Evolutionary conservation across 2,888 invertebrate genomes (phyloP).

Genomic region (Rambutsinella grinnellia): DNA sequence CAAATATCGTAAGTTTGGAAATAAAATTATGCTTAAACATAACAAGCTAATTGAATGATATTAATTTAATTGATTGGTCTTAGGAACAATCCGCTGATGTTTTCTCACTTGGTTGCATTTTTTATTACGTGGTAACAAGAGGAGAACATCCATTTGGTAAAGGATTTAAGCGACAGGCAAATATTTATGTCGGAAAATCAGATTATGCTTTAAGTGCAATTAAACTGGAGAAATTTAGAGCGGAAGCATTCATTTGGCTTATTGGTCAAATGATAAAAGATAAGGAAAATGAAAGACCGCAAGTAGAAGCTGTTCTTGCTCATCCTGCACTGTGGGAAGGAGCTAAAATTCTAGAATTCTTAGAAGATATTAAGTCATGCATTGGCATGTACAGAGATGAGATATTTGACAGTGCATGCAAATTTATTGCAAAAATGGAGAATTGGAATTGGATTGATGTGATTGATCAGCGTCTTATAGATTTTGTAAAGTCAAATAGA

Average conservation of each 20-base stretch:
- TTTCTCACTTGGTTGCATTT: slow-evolving; percentile 97
- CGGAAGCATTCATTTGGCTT: not conserved
- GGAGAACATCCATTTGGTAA: slow-evolving; percentile 93
- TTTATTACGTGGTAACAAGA: slow-evolving; percentile 91
- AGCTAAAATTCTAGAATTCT: no score
- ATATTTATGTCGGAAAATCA: not conserved
- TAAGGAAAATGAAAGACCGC: not conserved
- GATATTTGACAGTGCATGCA: no score
- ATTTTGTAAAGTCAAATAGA: no score
- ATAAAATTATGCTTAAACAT: no score
- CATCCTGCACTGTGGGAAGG: not conserved
- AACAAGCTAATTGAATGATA: not conserved
- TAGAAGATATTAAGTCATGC: no score
- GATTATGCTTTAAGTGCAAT: not conserved
- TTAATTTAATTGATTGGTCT: not conserved
- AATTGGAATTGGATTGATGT: no score
- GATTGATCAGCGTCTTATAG: no score
- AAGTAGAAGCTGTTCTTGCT: not conserved
- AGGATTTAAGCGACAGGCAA: not conserved
- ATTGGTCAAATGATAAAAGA: not conserved
- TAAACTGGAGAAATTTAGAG: not conserved
- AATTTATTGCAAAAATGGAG: no score
- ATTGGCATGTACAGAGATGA: no score
- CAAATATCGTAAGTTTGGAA: not conserved
- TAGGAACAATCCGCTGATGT: slow-evolving; percentile 87